Evolutionary conservation across 1,140 invertebrate species (phyloP).

Genomic region (Apolygus lucorum): DNA sequence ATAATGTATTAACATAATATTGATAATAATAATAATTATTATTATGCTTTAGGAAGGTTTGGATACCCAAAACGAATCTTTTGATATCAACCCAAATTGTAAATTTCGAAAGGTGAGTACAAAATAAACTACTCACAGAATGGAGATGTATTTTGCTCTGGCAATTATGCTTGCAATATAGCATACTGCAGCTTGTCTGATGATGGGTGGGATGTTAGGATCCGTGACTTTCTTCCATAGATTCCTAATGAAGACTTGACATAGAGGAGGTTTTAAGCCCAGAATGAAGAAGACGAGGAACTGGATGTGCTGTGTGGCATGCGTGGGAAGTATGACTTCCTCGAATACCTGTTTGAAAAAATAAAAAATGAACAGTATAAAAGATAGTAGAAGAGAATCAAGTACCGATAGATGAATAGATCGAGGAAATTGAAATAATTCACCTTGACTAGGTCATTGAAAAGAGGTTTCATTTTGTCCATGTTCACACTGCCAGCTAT

Average conservation of each 20-base stretch:
- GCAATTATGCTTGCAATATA: slow-evolving; percentile 70
- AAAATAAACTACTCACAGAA: slow-evolving; percentile 46
- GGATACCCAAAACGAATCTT: no score
- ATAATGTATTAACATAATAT: no score
- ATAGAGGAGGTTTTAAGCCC: slow-evolving; percentile 50
- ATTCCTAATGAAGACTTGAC: slow-evolving; percentile 57
- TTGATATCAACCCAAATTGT: no score
- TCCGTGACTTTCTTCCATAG: slow-evolving; percentile 67
- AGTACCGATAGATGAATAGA: no score
- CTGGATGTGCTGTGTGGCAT: slow-evolving; percentile 65
- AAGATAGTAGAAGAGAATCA: slow-evolving; percentile 40
- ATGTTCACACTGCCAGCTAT: slow-evolving; percentile 35
- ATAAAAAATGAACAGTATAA: slow-evolving; percentile 22
- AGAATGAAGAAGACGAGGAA: slow-evolving; percentile 70
- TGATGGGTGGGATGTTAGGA: slow-evolving; percentile 51
- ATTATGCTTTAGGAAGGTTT: no score
- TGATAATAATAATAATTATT: no score
- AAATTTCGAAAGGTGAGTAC: no score
- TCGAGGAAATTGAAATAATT: background rate
- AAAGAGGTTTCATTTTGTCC: slow-evolving; percentile 37
- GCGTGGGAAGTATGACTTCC: slow-evolving; percentile 59
- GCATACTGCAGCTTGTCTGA: slow-evolving; percentile 57
- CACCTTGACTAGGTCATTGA: slow-evolving; percentile 30
- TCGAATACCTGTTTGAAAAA: slow-evolving; percentile 51
- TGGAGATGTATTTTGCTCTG: slow-evolving; percentile 54